Evolutionary conservation across 2,888 invertebrate genomes (phyloP), one percentile per base, ranked within the genome.

Genomic region (Biston stratarius): DNA sequence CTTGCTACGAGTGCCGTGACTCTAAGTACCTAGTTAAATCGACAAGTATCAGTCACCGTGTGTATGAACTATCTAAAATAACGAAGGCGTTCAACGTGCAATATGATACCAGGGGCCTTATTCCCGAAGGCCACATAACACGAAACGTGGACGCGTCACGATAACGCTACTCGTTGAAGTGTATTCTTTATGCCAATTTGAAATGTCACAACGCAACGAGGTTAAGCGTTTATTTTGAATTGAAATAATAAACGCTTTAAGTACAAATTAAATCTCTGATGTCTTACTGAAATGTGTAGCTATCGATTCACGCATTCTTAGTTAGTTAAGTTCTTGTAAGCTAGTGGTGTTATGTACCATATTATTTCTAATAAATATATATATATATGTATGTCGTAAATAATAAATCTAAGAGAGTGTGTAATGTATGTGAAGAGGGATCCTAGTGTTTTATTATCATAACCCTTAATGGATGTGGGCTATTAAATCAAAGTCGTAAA

Each of bases 361-460:
- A 44, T 56, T 12, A 44, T 47, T 5, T 24, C 53, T 57, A 61
- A 52, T 69, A 67, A 69, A 66, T 40, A 58, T 60, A 38, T 44
- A 24, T 63, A 40, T 47, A 61, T 60, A 44, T 44, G 24, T 63
- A 40, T 40, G 38, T 64, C 58, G 58, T 64, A 64, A 64, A 61
- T 52, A 58, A 58, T 61, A 61, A 44, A 45, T 56, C 56, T 51
- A 59, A 47, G 34, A 55, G 48, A 56, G 56, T 42, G 45, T 51
- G 47, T 62, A 61, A 67, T 66, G 57, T 59, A 48, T 53, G 40
- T 58, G 48, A 40, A 59, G 52, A 68, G 55, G 64, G 61, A 67
- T 64, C 66, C 67, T 59, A 74, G 64, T 63, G 77, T 77, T 78
- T 78, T 78, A 77, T 75, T 75, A 69, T 72, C 69, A 77, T 77